phyloP scores from a whole-genome alignment of 2,113 vertebrate species.

The Oncorhynchus nerka region DNA sequence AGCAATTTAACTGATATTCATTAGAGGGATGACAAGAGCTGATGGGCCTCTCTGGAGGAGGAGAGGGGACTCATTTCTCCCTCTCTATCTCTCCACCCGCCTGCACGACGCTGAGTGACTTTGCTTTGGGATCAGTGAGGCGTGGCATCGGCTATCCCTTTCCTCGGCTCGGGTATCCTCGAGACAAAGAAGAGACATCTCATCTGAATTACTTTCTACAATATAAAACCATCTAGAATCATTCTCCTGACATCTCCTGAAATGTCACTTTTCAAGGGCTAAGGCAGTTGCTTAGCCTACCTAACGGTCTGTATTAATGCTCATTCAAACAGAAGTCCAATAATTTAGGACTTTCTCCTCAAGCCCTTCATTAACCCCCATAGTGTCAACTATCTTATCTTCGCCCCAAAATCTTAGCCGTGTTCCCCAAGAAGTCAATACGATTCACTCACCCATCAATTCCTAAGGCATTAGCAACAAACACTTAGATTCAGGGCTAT shows the following conservation, averaged over 20 bases:
- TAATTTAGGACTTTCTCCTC: constrained; percentile 70
- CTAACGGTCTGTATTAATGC: constrained; percentile 57
- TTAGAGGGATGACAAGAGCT: constrained; percentile 98
- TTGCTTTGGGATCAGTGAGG: constrained; percentile 73
- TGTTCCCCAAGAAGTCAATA: constrained; percentile 46
- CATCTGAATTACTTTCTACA: constrained; percentile 55
- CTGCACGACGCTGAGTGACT: constrained; percentile 59
- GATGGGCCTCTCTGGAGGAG: constrained; percentile 90
- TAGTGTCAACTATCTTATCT: constrained; percentile 75
- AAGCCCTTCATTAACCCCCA: constrained; percentile 71
- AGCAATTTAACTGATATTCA: constrained; percentile 99
- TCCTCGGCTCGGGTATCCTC: constrained; percentile 56
- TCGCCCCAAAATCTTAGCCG: constrained; percentile 54
- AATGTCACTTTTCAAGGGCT: not conserved
- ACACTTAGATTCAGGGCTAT: too few relatives aligned
- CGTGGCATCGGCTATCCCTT: constrained; percentile 62
- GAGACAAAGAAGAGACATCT: constrained; percentile 66
- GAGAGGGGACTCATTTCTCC: constrained; percentile 64
- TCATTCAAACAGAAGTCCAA: constrained; percentile 71
- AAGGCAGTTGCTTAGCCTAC: constrained; percentile 25
- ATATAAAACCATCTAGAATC: constrained; percentile 49
- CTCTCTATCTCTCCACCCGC: constrained; percentile 46
- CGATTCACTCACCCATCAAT: constrained; percentile 33
- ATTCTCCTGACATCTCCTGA: constrained; percentile 23
- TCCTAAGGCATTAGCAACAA: constrained; percentile 36